Evolutionary conservation across 2,888 invertebrate species (phyloP).

Genomic region (Eristalinus sepulchralis): DNA sequence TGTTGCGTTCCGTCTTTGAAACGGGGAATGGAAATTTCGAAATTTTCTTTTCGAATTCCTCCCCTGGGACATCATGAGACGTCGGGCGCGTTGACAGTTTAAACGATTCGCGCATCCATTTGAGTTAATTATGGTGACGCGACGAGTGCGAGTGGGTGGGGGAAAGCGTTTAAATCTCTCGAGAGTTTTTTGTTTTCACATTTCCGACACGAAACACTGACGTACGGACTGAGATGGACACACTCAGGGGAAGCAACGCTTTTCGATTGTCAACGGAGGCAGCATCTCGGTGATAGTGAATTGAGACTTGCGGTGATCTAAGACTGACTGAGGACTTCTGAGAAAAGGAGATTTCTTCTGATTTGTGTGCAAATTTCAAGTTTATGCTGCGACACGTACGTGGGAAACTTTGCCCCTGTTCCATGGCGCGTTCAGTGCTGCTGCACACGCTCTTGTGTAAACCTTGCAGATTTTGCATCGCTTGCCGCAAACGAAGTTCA

Average conservation of each 20-base stretch:
- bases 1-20: conserved; percentile 1
- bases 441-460: neutral
- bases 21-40: neutral
- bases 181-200: neutral
- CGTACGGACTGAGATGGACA: neutral
- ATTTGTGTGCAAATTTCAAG: no score
- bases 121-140: neutral
- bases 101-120: neutral
- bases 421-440: neutral
- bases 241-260: neutral
- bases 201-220: neutral
- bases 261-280: neutral
- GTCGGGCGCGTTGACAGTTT: neutral
- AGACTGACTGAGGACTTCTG: no score
- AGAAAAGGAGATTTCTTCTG: no score
- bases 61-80: neutral
- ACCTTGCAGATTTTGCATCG: neutral
- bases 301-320: no score
- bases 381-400: no score
- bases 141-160: neutral
- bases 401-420: no score
- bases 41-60: neutral
- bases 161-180: neutral
- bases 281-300: neutral
- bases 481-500: neutral